Percentiles rank a stretch among this genome's conserved stretches.
phyloP scores from a whole-genome alignment of 2,888 invertebrate genomes.

The Pristionchus maxplancki region DNA sequence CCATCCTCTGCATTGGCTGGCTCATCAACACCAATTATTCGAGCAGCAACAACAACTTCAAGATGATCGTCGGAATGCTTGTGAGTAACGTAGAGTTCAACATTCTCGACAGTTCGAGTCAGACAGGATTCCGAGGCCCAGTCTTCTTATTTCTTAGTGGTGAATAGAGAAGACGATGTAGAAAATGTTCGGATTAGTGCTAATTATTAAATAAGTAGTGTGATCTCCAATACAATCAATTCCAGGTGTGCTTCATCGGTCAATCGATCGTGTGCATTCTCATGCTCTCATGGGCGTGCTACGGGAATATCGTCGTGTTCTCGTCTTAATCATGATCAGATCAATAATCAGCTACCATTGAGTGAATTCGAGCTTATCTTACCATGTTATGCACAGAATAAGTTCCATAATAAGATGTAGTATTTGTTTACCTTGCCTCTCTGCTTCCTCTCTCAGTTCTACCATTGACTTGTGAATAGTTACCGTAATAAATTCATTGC shows the following conservation, averaged over 20 bases:
- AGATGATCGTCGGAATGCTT: conserved; percentile 29
- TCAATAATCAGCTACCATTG: neutral
- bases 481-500: neutral
- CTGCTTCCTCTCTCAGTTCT: neutral
- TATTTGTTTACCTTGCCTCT: neutral
- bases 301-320: conserved; percentile 51
- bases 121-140: too few relatives aligned
- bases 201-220: too few relatives aligned
- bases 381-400: neutral
- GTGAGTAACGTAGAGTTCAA: too few relatives aligned
- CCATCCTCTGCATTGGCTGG: conserved; percentile 44
- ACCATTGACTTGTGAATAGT: neutral
- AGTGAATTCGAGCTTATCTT: neutral
- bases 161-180: too few relatives aligned
- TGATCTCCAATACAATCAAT: too few relatives aligned
- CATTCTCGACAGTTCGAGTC: too few relatives aligned
- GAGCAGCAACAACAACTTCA: conserved; percentile 32
- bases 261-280: conserved; percentile 47
- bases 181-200: too few relatives aligned
- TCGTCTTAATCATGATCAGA: neutral
- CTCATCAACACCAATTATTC: conserved; percentile 35
- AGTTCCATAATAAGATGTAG: conserved; percentile 19
- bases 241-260: neutral
- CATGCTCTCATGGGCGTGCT: conserved; percentile 53
- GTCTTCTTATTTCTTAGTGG: too few relatives aligned